These are phyloP conservation scores for Agrotis segetum DNA, from an alignment of 2,888 invertebrate genomes.

Conservation along the genomic window DNA sequence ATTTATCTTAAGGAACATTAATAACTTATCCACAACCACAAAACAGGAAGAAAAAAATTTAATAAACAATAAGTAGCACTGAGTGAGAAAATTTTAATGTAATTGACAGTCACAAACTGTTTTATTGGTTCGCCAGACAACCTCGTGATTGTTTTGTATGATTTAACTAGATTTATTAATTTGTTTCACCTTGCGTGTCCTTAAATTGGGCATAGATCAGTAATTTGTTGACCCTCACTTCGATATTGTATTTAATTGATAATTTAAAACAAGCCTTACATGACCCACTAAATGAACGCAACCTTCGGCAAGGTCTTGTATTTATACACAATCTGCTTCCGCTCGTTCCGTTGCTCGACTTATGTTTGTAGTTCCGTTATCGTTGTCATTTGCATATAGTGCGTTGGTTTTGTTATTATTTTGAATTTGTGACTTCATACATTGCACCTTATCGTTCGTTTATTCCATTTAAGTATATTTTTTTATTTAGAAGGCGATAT, in stretches of 20 bases:
- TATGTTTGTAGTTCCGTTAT: too few relatives aligned
- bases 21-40: neutral
- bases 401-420: too few relatives aligned
- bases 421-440: too few relatives aligned
- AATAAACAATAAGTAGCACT: neutral
- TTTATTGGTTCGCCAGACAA: slow-evolving; percentile 16
- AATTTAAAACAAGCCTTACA: slow-evolving; percentile 30
- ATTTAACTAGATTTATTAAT: slow-evolving; percentile 20
- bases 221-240: slow-evolving; percentile 37
- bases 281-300: slow-evolving; percentile 26
- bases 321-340: slow-evolving; percentile 35
- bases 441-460: too few relatives aligned
- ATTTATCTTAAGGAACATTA: neutral
- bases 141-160: slow-evolving; percentile 9
- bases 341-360: slow-evolving; percentile 25
- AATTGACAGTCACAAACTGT: neutral
- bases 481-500: too few relatives aligned
- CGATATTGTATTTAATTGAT: slow-evolving; percentile 9
- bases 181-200: slow-evolving; percentile 33
- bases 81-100: neutral
- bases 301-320: slow-evolving; percentile 33
- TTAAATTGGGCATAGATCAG: slow-evolving; percentile 18
- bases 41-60: neutral
- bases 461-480: too few relatives aligned
- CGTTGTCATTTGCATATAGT: too few relatives aligned